Evolutionary conservation across 1,140 invertebrate genomes (phyloP).

Genomic region (Cephus cinctus): DNA sequence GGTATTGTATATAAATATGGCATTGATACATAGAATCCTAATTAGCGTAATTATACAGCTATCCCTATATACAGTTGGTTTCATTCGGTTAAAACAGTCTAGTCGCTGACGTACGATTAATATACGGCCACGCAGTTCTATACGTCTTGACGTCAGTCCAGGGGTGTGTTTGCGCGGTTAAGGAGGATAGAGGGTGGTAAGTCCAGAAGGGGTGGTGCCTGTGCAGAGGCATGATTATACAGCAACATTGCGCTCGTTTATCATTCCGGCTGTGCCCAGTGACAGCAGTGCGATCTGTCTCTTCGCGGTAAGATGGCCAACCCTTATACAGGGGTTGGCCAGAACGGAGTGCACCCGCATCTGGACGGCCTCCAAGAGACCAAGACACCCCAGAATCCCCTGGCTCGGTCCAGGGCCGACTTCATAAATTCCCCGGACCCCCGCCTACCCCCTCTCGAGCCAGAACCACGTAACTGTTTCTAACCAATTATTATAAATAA

Average conservation of each 20-base stretch:
- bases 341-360: conserved; percentile 30
- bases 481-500: conserved; percentile 53
- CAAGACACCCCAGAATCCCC: conserved; percentile 41
- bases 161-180: too few species aligned
- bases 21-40: too few species aligned
- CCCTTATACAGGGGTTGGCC: conserved; percentile 29
- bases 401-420: conserved; percentile 31
- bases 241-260: conserved; percentile 45
- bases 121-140: too few species aligned
- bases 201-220: too few species aligned
- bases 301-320: conserved; percentile 44
- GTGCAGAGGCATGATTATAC: conserved; percentile 37
- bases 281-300: conserved; percentile 41
- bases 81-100: too few species aligned
- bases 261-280: conserved; percentile 36
- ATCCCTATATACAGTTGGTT: too few species aligned
- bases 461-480: conserved; percentile 47
- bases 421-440: conserved; percentile 43
- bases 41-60: too few species aligned
- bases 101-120: too few species aligned
- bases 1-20: too few species aligned
- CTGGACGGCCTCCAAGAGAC: conserved; percentile 48
- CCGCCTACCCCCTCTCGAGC: conserved; percentile 29
- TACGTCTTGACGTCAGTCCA: too few species aligned
- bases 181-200: too few species aligned